Conservation (phyloP, 2,888 invertebrate genomes). For the Nomada fabriciana region DNA sequence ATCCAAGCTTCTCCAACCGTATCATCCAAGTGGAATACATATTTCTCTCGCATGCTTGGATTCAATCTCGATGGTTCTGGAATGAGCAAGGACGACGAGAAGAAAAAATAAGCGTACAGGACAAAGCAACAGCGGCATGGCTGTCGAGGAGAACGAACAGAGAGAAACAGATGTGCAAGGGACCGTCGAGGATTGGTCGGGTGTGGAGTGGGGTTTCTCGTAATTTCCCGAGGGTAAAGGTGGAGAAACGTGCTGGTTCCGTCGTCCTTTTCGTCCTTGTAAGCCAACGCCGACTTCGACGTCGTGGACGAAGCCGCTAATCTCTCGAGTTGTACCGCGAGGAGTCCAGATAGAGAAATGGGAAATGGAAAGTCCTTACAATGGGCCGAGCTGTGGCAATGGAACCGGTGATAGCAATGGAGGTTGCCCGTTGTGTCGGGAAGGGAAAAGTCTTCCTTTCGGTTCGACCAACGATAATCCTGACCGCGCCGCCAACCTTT, state of each 20-base stretch:
- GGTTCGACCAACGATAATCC: conserved; percentile 18
- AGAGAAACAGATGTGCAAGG: conserved; percentile 46
- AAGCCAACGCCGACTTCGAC: conserved; percentile 38
- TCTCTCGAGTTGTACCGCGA: conserved; percentile 68
- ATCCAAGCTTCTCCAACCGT: too few relatives aligned
- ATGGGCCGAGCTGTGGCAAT: conserved; percentile 14
- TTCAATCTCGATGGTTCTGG: conserved; percentile 46
- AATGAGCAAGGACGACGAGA: neutral
- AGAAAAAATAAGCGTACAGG: conserved; percentile 15
- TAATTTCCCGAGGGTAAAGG: conserved; percentile 78
- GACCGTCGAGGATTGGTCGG: conserved; percentile 60
- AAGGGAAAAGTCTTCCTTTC: conserved; percentile 7
- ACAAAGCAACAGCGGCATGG: conserved; percentile 29
- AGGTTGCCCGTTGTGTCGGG: conserved; percentile 6
- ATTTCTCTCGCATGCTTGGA: conserved; percentile 25
- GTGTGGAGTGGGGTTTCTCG: conserved; percentile 66
- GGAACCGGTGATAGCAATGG: conserved; percentile 1
- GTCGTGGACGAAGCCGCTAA: conserved; percentile 67
- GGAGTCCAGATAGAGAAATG: conserved; percentile 55
- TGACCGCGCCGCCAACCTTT: neutral
- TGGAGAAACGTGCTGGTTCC: conserved; percentile 68
- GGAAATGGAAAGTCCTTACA: conserved; percentile 57
- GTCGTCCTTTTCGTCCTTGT: conserved; percentile 53
- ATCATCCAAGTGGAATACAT: too few relatives aligned
- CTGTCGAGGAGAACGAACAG: conserved; percentile 19